These are phyloP conservation scores for Lordiphosa collinella DNA, from an alignment of 1,140 invertebrate genomes.

Conservation along the genomic window DNA sequence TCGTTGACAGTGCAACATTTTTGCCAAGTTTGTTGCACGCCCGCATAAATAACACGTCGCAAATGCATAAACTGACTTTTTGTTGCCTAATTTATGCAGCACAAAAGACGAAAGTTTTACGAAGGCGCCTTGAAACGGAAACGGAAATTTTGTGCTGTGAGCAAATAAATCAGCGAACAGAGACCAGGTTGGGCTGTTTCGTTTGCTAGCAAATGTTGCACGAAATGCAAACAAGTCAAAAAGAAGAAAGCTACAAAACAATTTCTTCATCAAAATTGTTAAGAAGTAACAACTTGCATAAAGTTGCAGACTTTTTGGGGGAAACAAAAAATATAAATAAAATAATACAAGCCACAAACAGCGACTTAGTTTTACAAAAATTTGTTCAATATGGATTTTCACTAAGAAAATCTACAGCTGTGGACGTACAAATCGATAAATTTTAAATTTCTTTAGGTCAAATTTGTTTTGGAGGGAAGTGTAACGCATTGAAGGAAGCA, in stretches of 20 bases:
- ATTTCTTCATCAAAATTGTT: slow-evolving; percentile 46
- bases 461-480: too few species aligned
- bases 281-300: too few species aligned
- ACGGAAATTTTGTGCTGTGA: slow-evolving; percentile 74
- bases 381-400: too few species aligned
- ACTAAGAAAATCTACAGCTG: too few species aligned
- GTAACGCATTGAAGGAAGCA: too few species aligned
- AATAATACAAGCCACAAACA: too few species aligned
- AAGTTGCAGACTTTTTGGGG: too few species aligned
- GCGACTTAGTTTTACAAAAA: too few species aligned
- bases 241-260: slow-evolving; percentile 20
- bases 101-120: slow-evolving; percentile 53
- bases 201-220: slow-evolving; percentile 54
- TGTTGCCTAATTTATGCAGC: slow-evolving; percentile 73
- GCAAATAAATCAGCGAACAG: slow-evolving; percentile 69
- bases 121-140: slow-evolving; percentile 37
- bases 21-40: slow-evolving; percentile 69
- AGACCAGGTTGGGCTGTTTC: slow-evolving; percentile 18
- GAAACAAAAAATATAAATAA: too few species aligned
- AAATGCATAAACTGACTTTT: slow-evolving; percentile 73
- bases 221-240: slow-evolving; percentile 61
- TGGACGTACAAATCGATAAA: too few species aligned
- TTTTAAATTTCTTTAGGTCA: too few species aligned
- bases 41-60: slow-evolving; percentile 73
- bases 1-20: slow-evolving; percentile 56